Conservation (phyloP, 2,113 vertebrate species). For the Chinchilla lanigera region DNA sequence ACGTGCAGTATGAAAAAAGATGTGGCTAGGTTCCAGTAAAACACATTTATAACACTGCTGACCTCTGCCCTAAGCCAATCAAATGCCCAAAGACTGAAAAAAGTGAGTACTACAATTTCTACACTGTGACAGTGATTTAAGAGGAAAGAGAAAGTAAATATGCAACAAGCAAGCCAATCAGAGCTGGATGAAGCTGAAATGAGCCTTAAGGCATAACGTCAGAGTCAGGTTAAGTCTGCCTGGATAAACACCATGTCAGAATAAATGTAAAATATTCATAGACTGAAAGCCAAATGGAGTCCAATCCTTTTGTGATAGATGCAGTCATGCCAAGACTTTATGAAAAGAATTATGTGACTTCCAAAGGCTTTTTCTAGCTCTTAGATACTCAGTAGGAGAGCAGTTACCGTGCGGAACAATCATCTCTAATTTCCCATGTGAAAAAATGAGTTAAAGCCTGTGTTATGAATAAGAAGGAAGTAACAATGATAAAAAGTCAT, state of each 20-base stretch:
- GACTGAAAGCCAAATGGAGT: slow-evolving; percentile 21
- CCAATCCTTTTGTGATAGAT: background rate
- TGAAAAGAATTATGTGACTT: slow-evolving; percentile 16
- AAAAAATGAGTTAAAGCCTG: background rate
- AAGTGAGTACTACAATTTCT: background rate
- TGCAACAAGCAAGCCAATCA: background rate
- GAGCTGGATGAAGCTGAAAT: background rate
- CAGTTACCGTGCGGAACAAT: background rate
- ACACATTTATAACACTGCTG: background rate
- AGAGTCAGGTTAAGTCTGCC: background rate
- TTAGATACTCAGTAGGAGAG: background rate
- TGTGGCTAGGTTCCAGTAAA: background rate
- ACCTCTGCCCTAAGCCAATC: background rate
- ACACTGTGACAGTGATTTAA: background rate
- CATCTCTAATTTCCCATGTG: slow-evolving; percentile 15
- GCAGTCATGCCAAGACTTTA: background rate
- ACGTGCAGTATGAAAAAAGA: background rate
- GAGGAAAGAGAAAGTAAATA: background rate
- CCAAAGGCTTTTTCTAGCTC: slow-evolving; percentile 39
- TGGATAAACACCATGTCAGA: background rate
- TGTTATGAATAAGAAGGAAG: slow-evolving; percentile 36
- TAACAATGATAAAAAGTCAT: background rate
- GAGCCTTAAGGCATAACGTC: background rate
- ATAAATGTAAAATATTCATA: slow-evolving; percentile 38
- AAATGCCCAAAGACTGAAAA: background rate